A percentile compares a stretch with the other conserved stretches of the same genome.
Conservation (phyloP, 2,113 vertebrate species). For the Myotis davidii region DNA sequence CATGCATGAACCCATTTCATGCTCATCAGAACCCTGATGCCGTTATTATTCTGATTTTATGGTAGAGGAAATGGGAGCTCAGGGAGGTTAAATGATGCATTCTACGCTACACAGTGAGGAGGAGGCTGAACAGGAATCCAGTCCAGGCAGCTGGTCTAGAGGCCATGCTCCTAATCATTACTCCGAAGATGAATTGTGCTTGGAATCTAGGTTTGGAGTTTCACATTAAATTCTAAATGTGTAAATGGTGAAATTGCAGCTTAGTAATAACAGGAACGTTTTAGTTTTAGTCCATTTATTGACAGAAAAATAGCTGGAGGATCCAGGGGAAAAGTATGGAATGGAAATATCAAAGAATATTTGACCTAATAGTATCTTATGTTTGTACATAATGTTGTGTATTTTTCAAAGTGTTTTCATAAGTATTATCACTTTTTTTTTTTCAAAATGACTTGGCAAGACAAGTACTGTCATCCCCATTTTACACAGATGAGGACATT, state of each 20-base stretch:
- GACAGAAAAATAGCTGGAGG: neutral
- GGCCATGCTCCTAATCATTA: neutral
- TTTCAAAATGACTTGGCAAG: slow-evolving; percentile 47
- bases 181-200: neutral
- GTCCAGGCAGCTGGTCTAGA: neutral
- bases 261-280: neutral
- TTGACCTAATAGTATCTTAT: neutral
- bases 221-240: neutral
- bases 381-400: slow-evolving; percentile 37
- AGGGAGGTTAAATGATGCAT: neutral
- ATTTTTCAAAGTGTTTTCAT: slow-evolving; percentile 33
- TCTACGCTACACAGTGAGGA: neutral
- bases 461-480: neutral
- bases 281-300: neutral
- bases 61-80: neutral
- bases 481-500: slow-evolving; percentile 18
- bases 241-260: neutral
- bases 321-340: neutral
- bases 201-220: neutral
- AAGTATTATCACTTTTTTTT: neutral
- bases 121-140: neutral
- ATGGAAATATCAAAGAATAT: slow-evolving; percentile 7
- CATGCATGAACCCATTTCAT: neutral
- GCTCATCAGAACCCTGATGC: neutral
- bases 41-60: neutral